Evolutionary conservation across 1,140 invertebrate species (phyloP).

Genomic region (honey bee (Apis mellifera)): Amel_HAv3.1 CM009945.2:4485501-4486000

Average conservation of each 20-base stretch:
- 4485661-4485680: not conserved
- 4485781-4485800: too few species aligned
- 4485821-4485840: not conserved
- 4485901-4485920: constrained; percentile 75
- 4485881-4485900: constrained; percentile 70
- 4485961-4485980: constrained; percentile 64
- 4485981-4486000: constrained; percentile 66
- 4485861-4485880: not conserved
- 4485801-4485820: too few species aligned
- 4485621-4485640: not conserved
- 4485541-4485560: not conserved
- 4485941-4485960: constrained; percentile 68
- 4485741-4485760: too few species aligned
- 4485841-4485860: too few species aligned
- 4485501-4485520: not conserved
- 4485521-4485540: not conserved
- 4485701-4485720: too few species aligned
- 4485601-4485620: not conserved
- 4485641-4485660: constrained; percentile 43
- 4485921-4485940: constrained; percentile 75
- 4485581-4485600: not conserved
- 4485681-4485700: too few species aligned
- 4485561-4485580: not conserved
- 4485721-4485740: too few species aligned
- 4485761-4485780: too few species aligned